phyloP scores from a whole-genome alignment of 2,797 vertebrate genomes.

The Parauchenoglanis punctatus region DNA sequence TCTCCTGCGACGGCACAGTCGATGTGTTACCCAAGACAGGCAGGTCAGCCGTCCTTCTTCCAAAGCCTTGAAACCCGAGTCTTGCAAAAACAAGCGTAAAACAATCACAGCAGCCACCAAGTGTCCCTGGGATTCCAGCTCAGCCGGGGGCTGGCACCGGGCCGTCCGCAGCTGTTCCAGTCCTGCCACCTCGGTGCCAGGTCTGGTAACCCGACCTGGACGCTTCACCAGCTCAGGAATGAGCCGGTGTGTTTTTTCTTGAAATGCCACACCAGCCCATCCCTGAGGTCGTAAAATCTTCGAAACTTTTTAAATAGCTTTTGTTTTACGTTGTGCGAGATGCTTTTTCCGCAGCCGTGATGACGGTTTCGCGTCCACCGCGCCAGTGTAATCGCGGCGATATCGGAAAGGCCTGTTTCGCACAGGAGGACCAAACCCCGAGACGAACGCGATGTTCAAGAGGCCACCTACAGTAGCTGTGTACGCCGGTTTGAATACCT shows the following conservation, averaged over 20 bases:
- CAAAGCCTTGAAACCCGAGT: constrained; percentile 61
- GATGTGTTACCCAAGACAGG: constrained; percentile 21
- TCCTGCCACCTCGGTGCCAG: constrained; percentile 57
- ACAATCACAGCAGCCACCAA: constrained; percentile 63
- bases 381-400: constrained; percentile 23
- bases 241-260: constrained; percentile 55
- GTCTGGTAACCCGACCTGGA: constrained; percentile 71
- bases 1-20: constrained; percentile 53
- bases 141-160: constrained; percentile 74
- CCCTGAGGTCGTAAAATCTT: constrained; percentile 11
- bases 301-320: neutral
- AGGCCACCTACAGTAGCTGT: neutral
- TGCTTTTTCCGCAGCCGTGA: neutral
- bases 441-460: constrained; percentile 5
- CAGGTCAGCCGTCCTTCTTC: constrained; percentile 57
- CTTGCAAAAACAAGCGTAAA: constrained; percentile 47
- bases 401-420: constrained; percentile 1
- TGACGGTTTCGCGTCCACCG: constrained; percentile 18
- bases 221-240: constrained; percentile 65
- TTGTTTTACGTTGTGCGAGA: neutral
- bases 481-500: neutral
- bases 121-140: constrained; percentile 65
- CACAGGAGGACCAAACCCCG: neutral
- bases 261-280: constrained; percentile 41
- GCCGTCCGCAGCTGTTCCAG: constrained; percentile 76